Conservation (phyloP, 2,113 vertebrate genomes). For the Corythoichthys intestinalis region DNA sequence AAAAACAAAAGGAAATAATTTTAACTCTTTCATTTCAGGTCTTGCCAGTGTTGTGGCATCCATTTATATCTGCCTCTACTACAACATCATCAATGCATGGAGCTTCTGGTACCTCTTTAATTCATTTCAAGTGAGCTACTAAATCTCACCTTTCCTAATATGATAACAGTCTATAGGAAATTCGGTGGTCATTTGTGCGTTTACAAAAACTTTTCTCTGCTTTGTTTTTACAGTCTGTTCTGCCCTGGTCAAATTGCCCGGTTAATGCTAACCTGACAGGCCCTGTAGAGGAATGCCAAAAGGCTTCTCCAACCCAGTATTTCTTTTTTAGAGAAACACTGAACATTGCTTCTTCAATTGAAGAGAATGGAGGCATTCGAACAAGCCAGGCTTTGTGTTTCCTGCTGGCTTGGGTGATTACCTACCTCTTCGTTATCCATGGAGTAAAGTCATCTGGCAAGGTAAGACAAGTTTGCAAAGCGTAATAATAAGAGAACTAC, state of each 20-base stretch:
- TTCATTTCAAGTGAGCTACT: slow-evolving; percentile 86
- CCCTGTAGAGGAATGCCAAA: slow-evolving; percentile 81
- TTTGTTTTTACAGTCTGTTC: slow-evolving; percentile 67
- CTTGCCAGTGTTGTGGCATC: slow-evolving; percentile 85
- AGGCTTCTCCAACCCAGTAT: slow-evolving; percentile 83
- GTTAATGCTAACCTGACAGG: slow-evolving; percentile 78
- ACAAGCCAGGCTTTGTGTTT: slow-evolving; percentile 82
- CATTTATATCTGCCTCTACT: slow-evolving; percentile 87
- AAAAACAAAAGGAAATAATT: not conserved
- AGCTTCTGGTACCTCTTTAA: slow-evolving; percentile 97
- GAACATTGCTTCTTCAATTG: slow-evolving; percentile 82
- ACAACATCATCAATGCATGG: slow-evolving; percentile 92
- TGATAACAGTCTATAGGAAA: not conserved
- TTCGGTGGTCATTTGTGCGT: not conserved
- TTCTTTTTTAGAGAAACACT: slow-evolving; percentile 93
- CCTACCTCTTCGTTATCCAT: slow-evolving; percentile 83
- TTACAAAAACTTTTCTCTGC: not conserved
- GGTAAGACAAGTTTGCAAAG: slow-evolving; percentile 59
- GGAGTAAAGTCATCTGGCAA: slow-evolving; percentile 87
- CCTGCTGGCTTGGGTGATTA: slow-evolving; percentile 82
- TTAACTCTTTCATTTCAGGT: slow-evolving; percentile 61
- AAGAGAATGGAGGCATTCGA: slow-evolving; percentile 77
- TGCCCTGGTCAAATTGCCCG: slow-evolving; percentile 88
- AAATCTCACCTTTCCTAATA: not conserved
- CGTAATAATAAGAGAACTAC: not conserved